These are phyloP conservation scores for Ectropis grisescens DNA, from an alignment of 1,140 invertebrate species.

Conservation along the genomic window DNA sequence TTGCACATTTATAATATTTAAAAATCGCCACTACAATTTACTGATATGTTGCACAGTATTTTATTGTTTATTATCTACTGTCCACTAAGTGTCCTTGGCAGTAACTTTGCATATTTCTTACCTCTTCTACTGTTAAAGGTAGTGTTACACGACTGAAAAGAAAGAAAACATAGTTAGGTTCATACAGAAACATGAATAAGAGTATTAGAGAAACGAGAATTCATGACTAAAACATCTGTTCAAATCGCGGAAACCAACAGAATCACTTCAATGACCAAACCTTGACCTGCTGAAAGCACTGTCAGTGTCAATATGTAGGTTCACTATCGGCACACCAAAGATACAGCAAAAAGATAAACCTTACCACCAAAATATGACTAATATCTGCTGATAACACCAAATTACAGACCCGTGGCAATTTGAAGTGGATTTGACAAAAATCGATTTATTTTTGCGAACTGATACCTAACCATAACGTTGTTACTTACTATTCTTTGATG, in stretches of 20 bases:
- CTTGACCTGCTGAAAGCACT: constrained; percentile 26
- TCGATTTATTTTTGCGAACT: constrained; percentile 52
- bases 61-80: no score
- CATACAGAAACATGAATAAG: no score
- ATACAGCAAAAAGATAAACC: no score
- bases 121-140: constrained; percentile 62
- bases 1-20: no score
- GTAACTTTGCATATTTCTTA: constrained; percentile 35
- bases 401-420: constrained; percentile 11
- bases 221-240: constrained; percentile 14
- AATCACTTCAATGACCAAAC: constrained; percentile 9
- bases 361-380: background rate
- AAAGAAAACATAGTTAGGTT: constrained; percentile 22
- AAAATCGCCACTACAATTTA: no score
- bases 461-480: constrained; percentile 42
- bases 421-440: constrained; percentile 31
- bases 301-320: constrained; percentile 29
- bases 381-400: constrained; percentile 16
- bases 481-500: constrained; percentile 67
- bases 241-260: constrained; percentile 5
- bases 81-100: no score
- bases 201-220: no score
- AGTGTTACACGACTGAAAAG: constrained; percentile 60
- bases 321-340: no score
- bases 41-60: no score